A percentile compares a stretch with the other conserved stretches of the same genome.
phyloP scores from a whole-genome alignment of 2,797 vertebrate species.

The Cottoperca gobio region DNA sequence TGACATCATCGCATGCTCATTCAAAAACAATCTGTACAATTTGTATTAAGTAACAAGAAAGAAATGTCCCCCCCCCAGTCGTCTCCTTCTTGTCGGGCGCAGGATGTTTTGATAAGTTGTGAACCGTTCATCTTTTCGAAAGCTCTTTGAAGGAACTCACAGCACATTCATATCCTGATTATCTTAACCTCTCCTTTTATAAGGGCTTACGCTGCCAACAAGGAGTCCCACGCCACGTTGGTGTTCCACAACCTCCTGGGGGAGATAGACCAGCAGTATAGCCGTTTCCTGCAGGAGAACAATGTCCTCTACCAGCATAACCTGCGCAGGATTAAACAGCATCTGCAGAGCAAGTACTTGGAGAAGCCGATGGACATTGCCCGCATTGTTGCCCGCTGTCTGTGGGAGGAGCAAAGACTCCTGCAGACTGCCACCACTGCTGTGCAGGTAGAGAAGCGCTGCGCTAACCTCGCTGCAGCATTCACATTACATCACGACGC shows the following conservation, averaged over 20 bases:
- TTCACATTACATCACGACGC: background rate
- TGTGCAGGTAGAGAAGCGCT: slow-evolving; percentile 86
- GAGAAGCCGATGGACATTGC: slow-evolving; percentile 99
- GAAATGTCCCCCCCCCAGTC: background rate
- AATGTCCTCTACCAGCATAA: slow-evolving; percentile 99
- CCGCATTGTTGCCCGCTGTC: slow-evolving; percentile 95
- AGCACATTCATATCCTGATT: slow-evolving; percentile 5
- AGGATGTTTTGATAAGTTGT: background rate
- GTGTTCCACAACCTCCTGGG: slow-evolving; percentile 99
- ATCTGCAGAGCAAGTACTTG: slow-evolving; percentile 98
- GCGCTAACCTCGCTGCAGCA: background rate
- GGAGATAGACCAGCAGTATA: slow-evolving; percentile 99
- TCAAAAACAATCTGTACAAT: too few relatives aligned
- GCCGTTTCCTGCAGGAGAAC: slow-evolving; percentile 98
- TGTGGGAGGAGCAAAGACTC: slow-evolving; percentile 96
- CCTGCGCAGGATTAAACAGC: slow-evolving; percentile 97
- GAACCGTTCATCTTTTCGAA: background rate
- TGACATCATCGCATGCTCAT: background rate
- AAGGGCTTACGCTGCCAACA: slow-evolving; percentile 96
- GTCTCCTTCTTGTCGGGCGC: background rate
- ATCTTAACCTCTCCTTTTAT: background rate
- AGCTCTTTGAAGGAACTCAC: background rate
- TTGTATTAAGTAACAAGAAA: background rate
- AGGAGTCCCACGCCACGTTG: slow-evolving; percentile 96
- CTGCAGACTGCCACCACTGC: slow-evolving; percentile 94